Evolutionary conservation across 2,888 invertebrate genomes (phyloP), one percentile per base, ranked within the genome.

Genomic region (Caenorhabditis macrosperma): DNA sequence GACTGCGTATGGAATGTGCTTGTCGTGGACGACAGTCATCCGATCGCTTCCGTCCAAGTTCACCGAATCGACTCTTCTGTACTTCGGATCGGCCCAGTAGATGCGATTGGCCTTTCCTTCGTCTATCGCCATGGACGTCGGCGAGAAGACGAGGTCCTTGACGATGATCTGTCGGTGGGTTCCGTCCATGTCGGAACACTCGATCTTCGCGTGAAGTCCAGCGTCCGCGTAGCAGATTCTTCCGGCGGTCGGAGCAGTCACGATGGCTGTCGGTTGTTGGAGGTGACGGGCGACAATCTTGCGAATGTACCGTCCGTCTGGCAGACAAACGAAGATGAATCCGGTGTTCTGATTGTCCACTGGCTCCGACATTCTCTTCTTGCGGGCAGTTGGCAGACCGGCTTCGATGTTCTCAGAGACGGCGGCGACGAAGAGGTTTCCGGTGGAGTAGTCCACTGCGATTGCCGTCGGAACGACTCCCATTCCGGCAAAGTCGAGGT

Each of bases 181-280:
- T 0, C 98, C 98, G 90, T 97, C 97, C 96, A 98, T 95, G 96
- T 97, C 97, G 1, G 96, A 94, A 3, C 94, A 94, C 91, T 97
- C 97, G 80, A 99, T 96, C 91, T 96, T 97, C 0, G 96, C 95
- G 2, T 94, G 94, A 0, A 94, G 94, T 5, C 97, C 96, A 0
- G 95, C 94, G 91, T 98, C 97, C 0, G 96, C 94, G 96, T 97
- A 99, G 92, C 95, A 95, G 93, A 97, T 94, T 72, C 91, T 86
- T 0, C 97, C 93, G 54, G 90, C 84, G 46, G 91, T 88, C 20
- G 93, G 89, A n/a, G 89, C 69, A 0, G 88, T 83, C 20, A 89
- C 83, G 26, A 99, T 92, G 0, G 96, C 94, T 0, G 95, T 95
- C 0, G 98, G 98, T 86, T 94, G 93, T 88, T 95, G 95, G 20